phyloP scores from a whole-genome alignment of 2,797 vertebrate species.

The Choloepus didactylus region DNA sequence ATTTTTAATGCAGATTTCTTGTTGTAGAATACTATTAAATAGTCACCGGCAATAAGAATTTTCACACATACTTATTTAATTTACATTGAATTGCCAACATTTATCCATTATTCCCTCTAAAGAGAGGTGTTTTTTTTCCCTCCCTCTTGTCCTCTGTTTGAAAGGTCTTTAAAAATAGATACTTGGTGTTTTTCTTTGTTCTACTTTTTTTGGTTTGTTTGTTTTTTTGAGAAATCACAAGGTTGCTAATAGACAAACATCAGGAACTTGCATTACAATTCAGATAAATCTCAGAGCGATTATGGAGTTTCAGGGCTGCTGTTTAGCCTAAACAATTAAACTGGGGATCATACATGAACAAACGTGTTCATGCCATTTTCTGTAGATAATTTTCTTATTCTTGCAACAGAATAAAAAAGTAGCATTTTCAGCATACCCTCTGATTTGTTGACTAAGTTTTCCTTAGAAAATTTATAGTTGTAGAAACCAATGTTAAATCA shows the following conservation, averaged over 20 bases:
- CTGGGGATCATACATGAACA: neutral
- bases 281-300: constrained; percentile 59
- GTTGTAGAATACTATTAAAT: neutral
- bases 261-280: constrained; percentile 53
- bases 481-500: constrained; percentile 47
- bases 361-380: constrained; percentile 51
- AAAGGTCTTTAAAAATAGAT: constrained; percentile 30
- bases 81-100: constrained; percentile 6
- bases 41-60: constrained; percentile 14
- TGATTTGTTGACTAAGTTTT: constrained; percentile 58
- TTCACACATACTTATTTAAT: constrained; percentile 33
- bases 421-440: neutral
- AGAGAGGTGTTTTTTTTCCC: constrained; percentile 15
- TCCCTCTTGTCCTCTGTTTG: constrained; percentile 13
- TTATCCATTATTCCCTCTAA: neutral
- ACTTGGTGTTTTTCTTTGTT: neutral
- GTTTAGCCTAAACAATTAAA: constrained; percentile 27
- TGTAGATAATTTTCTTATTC: constrained; percentile 37
- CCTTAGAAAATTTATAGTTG: constrained; percentile 26
- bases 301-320: neutral
- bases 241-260: constrained; percentile 48
- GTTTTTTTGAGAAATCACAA: constrained; percentile 1
- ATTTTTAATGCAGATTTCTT: neutral
- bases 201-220: neutral
- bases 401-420: constrained; percentile 51